A percentile compares a stretch with the other conserved stretches of the same genome.
Conservation (phyloP, 2,113 vertebrate species). For the Panthera tigris region DNA sequence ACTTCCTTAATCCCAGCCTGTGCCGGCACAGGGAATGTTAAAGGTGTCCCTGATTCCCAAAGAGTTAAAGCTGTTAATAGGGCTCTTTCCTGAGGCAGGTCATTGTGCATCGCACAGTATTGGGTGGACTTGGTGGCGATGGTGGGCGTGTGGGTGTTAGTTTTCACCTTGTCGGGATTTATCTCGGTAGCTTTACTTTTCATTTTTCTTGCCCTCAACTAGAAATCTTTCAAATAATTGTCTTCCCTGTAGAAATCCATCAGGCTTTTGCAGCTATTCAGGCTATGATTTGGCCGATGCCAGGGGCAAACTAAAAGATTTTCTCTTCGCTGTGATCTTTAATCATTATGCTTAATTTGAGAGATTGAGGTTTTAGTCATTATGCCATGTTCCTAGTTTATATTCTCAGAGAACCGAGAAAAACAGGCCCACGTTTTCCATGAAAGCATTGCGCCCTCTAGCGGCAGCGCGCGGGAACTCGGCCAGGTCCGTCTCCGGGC, state of each 20-base stretch:
- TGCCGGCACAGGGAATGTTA: background rate
- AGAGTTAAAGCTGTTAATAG: background rate
- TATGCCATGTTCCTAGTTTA: background rate
- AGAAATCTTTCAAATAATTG: slow-evolving; percentile 43
- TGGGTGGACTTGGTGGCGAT: background rate
- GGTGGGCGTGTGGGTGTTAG: background rate
- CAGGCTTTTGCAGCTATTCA: slow-evolving; percentile 46
- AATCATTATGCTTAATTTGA: slow-evolving; percentile 71
- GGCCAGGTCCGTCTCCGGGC: background rate
- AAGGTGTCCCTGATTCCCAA: background rate
- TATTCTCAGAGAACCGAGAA: background rate
- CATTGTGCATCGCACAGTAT: background rate
- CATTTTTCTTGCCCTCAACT: slow-evolving; percentile 54
- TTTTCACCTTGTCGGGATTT: slow-evolving; percentile 32
- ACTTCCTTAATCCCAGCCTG: background rate
- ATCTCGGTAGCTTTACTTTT: slow-evolving; percentile 4
- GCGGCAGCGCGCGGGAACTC: background rate
- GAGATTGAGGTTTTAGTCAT: slow-evolving; percentile 58
- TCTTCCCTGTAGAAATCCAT: slow-evolving; percentile 58
- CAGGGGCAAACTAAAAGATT: slow-evolving; percentile 55
- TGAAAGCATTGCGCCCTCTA: slow-evolving; percentile 59
- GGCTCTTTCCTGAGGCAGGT: background rate
- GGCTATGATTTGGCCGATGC: slow-evolving; percentile 53
- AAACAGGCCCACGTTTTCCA: slow-evolving; percentile 30
- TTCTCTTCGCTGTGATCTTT: slow-evolving; percentile 67